Conservation (phyloP, 2,888 invertebrate genomes). For the Andrena camellia region DNA sequence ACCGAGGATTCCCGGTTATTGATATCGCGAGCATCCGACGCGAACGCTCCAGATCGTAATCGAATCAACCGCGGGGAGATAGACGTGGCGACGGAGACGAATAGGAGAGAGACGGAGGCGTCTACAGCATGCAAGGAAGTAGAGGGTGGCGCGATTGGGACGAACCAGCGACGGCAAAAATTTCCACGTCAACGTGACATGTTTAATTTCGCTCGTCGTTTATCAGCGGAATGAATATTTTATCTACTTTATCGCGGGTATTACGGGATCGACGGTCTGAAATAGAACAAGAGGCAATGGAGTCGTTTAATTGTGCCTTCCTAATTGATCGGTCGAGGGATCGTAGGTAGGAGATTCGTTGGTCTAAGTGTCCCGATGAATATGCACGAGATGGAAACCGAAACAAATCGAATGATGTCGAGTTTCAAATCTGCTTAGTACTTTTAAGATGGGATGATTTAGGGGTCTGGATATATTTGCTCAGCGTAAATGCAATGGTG, state of each 20-base stretch:
- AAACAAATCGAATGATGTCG: too few relatives aligned
- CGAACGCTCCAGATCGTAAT: slow-evolving; percentile 53
- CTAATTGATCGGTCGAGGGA: too few relatives aligned
- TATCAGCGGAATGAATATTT: slow-evolving; percentile 60
- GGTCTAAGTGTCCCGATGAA: too few relatives aligned
- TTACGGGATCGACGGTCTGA: not conserved
- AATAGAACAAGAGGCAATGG: too few relatives aligned
- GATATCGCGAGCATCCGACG: slow-evolving; percentile 53
- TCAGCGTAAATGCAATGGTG: not conserved
- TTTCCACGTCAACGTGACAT: not conserved
- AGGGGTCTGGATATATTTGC: not conserved
- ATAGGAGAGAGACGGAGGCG: not conserved
- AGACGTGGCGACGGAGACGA: not conserved
- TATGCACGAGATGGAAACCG: too few relatives aligned
- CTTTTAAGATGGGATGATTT: not conserved
- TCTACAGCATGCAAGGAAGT: not conserved
- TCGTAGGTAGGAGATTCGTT: too few relatives aligned
- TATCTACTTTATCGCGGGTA: slow-evolving; percentile 46
- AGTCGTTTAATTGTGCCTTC: too few relatives aligned
- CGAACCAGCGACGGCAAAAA: slow-evolving; percentile 3
- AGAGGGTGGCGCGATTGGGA: not conserved
- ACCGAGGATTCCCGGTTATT: slow-evolving; percentile 56
- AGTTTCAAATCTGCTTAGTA: too few relatives aligned
- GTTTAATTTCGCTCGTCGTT: slow-evolving; percentile 64
- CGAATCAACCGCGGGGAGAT: slow-evolving; percentile 45